phyloP scores from a whole-genome alignment of 2,888 invertebrate species.

The Volucella zonaria region DNA sequence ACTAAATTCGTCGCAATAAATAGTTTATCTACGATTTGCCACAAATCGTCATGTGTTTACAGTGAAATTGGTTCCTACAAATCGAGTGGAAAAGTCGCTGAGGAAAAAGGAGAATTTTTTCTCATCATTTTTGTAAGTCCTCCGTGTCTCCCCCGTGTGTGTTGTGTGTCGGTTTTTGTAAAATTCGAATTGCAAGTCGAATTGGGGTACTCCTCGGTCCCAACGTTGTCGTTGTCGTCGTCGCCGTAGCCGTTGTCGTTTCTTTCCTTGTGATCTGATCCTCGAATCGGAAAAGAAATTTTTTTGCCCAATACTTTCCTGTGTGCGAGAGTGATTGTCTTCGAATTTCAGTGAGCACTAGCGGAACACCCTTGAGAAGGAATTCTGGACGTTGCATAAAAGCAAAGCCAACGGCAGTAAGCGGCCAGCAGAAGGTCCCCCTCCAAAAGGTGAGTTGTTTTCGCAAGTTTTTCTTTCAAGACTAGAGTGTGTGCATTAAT shows the following conservation, averaged over 20 bases:
- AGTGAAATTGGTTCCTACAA: conserved; percentile 58
- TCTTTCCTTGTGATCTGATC: conserved; percentile 24
- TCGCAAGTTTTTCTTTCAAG: conserved; percentile 41
- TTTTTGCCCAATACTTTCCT: background rate
- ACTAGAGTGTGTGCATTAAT: conserved; percentile 56
- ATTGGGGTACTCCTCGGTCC: conserved; percentile 41
- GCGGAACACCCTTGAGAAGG: conserved; percentile 32
- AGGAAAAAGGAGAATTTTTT: conserved; percentile 16
- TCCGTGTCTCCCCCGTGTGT: conserved; percentile 47
- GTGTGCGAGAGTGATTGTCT: background rate
- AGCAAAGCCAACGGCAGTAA: conserved; percentile 6
- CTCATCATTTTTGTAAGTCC: conserved; percentile 31
- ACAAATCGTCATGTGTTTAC: conserved; percentile 48
- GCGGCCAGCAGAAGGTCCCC: background rate
- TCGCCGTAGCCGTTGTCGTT: background rate
- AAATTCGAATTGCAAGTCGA: conserved; percentile 54
- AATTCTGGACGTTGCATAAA: conserved; percentile 61
- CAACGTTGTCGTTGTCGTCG: conserved; percentile 24
- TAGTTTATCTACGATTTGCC: conserved; percentile 18
- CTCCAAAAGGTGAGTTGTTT: conserved; percentile 65
- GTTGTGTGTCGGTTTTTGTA: conserved; percentile 47
- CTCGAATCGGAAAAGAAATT: conserved; percentile 10
- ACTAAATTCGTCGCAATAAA: conserved; percentile 20
- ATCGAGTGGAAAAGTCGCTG: conserved; percentile 20
- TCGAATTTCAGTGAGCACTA: background rate